phyloP scores from a whole-genome alignment of 2,113 vertebrate genomes.

The Gallinago paraguaiae region DNA sequence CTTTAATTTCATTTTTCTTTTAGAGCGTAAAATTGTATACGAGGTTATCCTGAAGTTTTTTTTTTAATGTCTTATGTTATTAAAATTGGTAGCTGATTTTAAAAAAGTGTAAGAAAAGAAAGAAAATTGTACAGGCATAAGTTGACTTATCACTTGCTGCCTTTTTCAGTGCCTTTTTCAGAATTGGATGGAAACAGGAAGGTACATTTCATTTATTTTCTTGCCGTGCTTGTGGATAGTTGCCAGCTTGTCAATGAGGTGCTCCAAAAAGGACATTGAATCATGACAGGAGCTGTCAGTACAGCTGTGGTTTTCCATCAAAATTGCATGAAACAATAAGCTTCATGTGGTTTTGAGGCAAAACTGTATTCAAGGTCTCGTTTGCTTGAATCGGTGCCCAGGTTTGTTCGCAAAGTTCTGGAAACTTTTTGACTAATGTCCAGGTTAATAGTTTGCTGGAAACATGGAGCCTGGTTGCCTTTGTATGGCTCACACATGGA shows the following conservation, averaged over 20 bases:
- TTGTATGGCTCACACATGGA: neutral
- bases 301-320: neutral
- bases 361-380: neutral
- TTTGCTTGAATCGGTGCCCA: neutral
- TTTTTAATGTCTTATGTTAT: no score
- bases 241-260: neutral
- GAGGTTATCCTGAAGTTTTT: neutral
- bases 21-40: neutral
- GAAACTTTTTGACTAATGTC: neutral
- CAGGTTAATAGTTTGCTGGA: neutral
- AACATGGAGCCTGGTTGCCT: neutral
- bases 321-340: neutral
- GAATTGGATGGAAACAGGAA: neutral
- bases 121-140: neutral
- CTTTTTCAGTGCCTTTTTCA: neutral
- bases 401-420: neutral
- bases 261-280: conserved; percentile 7
- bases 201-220: conserved; percentile 11
- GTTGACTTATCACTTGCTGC: neutral
- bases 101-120: neutral
- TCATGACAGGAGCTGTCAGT: conserved; percentile 17
- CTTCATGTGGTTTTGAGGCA: neutral
- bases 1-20: neutral
- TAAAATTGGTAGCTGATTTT: neutral
- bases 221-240: neutral